These are phyloP conservation scores for Mycteria americana DNA, from an alignment of 2,797 vertebrate genomes.

Conservation along the genomic window DNA sequence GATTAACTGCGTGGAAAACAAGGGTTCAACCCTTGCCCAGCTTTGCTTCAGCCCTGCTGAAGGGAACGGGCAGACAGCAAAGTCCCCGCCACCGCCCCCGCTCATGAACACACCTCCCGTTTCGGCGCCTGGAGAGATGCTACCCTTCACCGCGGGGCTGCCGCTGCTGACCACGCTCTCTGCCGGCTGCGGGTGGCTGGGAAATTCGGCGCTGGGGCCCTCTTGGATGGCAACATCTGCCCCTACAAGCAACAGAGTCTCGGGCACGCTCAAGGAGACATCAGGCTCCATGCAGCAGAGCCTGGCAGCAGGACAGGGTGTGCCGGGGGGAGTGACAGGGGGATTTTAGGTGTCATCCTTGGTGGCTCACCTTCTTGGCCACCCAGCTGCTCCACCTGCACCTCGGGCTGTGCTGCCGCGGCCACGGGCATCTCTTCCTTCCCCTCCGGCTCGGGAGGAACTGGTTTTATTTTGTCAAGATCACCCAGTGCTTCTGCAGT, in stretches of 20 bases:
- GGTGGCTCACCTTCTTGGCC: neutral
- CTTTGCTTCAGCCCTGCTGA: neutral
- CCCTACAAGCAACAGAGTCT: neutral
- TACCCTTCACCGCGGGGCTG: neutral
- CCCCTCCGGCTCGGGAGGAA: accelerated
- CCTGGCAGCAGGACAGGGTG: neutral
- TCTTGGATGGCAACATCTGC: neutral
- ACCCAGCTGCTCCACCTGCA: neutral
- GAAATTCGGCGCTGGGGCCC: accelerated
- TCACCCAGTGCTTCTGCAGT: neutral
- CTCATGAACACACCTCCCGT: neutral
- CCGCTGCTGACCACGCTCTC: neutral
- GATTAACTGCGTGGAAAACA: accelerated
- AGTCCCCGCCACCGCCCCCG: accelerated
- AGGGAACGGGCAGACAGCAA: neutral
- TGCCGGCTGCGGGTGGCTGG: neutral
- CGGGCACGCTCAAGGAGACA: accelerated
- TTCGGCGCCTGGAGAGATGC: neutral
- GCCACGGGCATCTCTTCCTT: neutral
- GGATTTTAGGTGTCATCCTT: neutral
- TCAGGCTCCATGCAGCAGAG: neutral
- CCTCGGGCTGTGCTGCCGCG: neutral
- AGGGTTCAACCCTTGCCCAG: neutral
- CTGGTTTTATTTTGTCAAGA: neutral
- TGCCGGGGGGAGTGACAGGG: neutral